Evolutionary conservation across 1,140 invertebrate species (phyloP).

Genomic region (Rhagoletis pomonella): DNA sequence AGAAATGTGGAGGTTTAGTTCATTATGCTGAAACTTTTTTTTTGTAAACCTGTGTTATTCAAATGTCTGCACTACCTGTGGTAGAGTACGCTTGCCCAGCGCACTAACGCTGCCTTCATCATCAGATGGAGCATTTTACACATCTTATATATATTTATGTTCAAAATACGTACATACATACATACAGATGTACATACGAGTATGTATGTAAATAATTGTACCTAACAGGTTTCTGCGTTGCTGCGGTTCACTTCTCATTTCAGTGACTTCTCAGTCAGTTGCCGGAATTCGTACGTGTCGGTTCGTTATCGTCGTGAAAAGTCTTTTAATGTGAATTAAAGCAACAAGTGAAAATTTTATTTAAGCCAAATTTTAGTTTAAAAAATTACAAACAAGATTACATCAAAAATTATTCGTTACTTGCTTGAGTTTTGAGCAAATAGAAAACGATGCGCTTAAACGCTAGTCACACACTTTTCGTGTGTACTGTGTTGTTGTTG

Average conservation of each 20-base stretch:
- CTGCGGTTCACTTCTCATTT: background rate
- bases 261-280: constrained; percentile 33
- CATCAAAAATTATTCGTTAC: constrained; percentile 46
- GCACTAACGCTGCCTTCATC: background rate
- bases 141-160: background rate
- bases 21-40: too few species aligned
- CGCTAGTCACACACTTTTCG: constrained; percentile 20
- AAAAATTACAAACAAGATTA: constrained; percentile 34
- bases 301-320: background rate
- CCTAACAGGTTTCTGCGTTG: constrained; percentile 47
- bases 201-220: background rate
- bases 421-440: background rate
- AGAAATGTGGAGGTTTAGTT: too few species aligned
- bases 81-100: background rate
- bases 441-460: constrained; percentile 35
- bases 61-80: background rate
- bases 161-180: background rate
- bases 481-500: constrained; percentile 41
- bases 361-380: background rate
- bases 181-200: background rate
- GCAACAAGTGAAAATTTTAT: background rate
- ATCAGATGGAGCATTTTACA: background rate
- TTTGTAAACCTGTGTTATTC: too few species aligned
- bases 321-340: background rate
- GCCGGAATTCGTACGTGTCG: constrained; percentile 46